Evolutionary conservation across 2,797 vertebrate genomes (phyloP).

Genomic region (Okamejei kenojei): DNA sequence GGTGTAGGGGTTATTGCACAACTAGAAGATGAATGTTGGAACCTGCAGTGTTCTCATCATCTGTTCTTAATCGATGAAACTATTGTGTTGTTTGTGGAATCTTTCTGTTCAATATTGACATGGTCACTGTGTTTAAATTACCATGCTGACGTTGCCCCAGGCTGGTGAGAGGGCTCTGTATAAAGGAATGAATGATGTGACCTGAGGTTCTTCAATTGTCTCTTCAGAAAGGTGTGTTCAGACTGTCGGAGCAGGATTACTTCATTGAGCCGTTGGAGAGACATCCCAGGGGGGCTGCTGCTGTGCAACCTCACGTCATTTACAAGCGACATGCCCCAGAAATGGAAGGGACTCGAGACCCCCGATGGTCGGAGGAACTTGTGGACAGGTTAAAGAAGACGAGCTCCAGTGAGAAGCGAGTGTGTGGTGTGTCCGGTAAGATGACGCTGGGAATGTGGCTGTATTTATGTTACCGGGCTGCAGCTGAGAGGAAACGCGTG

Average conservation of each 20-base stretch:
- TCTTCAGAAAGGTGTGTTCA: slow-evolving; percentile 79
- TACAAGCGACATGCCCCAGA: slow-evolving; percentile 66
- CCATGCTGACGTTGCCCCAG: background rate
- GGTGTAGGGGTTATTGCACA: background rate
- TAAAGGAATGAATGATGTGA: background rate
- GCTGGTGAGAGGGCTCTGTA: background rate
- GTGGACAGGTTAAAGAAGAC: slow-evolving; percentile 42
- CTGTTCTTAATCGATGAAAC: background rate
- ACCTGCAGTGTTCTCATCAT: background rate
- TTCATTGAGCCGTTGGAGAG: slow-evolving; percentile 78
- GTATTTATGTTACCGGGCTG: background rate
- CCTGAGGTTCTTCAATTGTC: background rate
- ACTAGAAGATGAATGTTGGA: background rate
- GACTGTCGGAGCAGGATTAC: slow-evolving; percentile 73
- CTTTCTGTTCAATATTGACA: background rate
- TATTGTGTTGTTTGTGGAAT: background rate
- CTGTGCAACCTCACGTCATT: slow-evolving; percentile 72
- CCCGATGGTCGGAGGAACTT: slow-evolving; percentile 40
- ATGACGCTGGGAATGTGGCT: background rate
- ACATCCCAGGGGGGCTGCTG: slow-evolving; percentile 41
- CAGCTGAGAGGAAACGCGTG: background rate
- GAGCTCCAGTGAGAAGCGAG: slow-evolving; percentile 46
- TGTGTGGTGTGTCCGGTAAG: slow-evolving; percentile 71
- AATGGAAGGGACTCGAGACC: background rate
- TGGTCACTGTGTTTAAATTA: background rate